Evolutionary conservation across 2,888 invertebrate species (phyloP), one percentile per base, ranked within the genome.

Genomic region (Watsonalla cultraria): DNA sequence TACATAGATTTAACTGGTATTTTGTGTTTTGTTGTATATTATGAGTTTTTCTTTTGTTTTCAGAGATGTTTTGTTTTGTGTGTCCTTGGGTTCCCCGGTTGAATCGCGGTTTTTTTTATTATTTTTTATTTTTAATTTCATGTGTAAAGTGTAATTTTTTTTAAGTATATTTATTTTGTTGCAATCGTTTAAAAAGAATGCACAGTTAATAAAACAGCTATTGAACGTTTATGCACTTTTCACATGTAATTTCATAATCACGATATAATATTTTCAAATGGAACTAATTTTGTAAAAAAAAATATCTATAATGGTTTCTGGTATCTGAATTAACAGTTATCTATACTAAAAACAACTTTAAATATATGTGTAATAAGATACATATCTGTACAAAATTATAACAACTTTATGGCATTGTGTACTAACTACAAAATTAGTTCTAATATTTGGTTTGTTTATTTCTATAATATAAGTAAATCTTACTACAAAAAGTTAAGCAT

Each of bases 21-120:
- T 6, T 49, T 24, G 37, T 49, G 14, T 70, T 71, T 62, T 68
- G 68, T 76, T 72, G 67, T 77, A 68, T 71, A 24, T 24, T 24
- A 72, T 74, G 60, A 67, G 63, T 65, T 64, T 65, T 75, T 74
- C 74, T 74, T 75, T 78, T 79, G 37, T 86, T 86, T 84, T 67
- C 83, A 86, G 85, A 81, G 64, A 70, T 66, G 70, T 77, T n/a
- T 82, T 78, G 35, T 9, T 37, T 37, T 49, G 14, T 86, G 78
- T 85, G 81, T 80, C 76, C 76, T 83, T 88, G 86, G 88, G 88
- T 82, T 76, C 82, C 86, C 86, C 84, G 87, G 87, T 88, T 86
- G 87, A 84, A 69, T 82, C 83, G 82, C 74, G 80, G 80, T 81
- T 85, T 78, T 76, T 70, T 70, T 70, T 67, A 61, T 67, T 62